A percentile compares a stretch with the other conserved stretches of the same genome.
These are phyloP conservation scores for Thamnophis elegans DNA, from an alignment of 2,797 vertebrate genomes.

Conservation along the genomic window DNA sequence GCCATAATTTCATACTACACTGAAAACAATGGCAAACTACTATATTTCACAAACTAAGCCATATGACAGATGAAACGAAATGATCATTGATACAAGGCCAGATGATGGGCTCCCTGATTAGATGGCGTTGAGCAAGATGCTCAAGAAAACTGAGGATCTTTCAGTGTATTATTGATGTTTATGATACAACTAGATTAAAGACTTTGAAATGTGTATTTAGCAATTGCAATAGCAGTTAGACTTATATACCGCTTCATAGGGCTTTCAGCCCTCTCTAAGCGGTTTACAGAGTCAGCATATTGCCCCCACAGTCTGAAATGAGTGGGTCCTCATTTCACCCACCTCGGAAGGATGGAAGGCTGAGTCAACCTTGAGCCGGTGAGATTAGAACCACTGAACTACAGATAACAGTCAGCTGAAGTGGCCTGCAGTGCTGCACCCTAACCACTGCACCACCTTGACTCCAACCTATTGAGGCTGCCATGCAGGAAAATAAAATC, in stretches of 20 bases:
- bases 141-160: background rate
- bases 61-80: background rate
- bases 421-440: too few relatives aligned
- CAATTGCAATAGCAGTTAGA: too few relatives aligned
- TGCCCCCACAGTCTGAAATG: too few relatives aligned
- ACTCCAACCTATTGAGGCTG: background rate
- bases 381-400: too few relatives aligned
- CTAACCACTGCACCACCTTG: too few relatives aligned
- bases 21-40: background rate
- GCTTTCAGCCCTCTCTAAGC: too few relatives aligned
- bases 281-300: too few relatives aligned
- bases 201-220: background rate
- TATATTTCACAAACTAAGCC: background rate
- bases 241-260: too few relatives aligned
- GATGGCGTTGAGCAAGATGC: background rate
- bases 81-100: background rate
- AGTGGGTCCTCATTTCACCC: too few relatives aligned
- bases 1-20: background rate
- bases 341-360: too few relatives aligned
- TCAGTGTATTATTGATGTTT: background rate
- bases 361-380: too few relatives aligned
- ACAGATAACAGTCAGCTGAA: too few relatives aligned
- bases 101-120: background rate
- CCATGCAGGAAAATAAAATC: background rate
- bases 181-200: background rate